Evolutionary conservation across 2,797 vertebrate genomes (phyloP), one percentile per base, ranked within the genome.

Genomic region (Muscicapa comitata): DNA sequence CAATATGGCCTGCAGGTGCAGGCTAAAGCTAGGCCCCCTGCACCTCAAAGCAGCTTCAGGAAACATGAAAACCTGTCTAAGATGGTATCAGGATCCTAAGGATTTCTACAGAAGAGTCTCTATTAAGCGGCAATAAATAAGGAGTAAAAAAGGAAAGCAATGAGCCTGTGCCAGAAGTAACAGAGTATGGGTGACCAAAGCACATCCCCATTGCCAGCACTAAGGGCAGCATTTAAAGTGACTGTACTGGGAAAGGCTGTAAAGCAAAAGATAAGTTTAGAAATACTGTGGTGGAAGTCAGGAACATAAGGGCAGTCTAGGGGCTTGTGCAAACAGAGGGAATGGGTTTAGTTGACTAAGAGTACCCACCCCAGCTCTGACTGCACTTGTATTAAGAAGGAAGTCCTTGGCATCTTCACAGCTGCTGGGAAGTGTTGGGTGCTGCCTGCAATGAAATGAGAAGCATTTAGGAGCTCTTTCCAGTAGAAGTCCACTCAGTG

Each of bases 371-470:
- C 90, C 75, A 91, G 59, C 68, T 92, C 81, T 83, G 86, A 79
- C 86, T 57, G 38, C 83, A 63, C 67, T 73, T 86, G 65, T 19
- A 20, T 86, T 92, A 90, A 68, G 70, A 96, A 84, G 42, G 91
- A 96, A 93, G 84, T 95, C 94, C 96, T 96, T 96, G 96, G 96
- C 93, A 92, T 90, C 93, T 86, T 59, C 88, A 71, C 42, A 94
- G 91, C 85, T 94, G 62, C 88, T 93, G 74, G 81, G 86, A 96
- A 88, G 73, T 7, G 1, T 37, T 67, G 65, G 72, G 65, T 78
- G 83, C 83, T 53, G 67, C 47, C 87, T 95, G 88, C 54, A 88
- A 86, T 35, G 57, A 67, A 48, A 43, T 33, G 26, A 92, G 55
- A 93, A 94, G 68, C 53, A 73, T 63, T 71, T 73, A 80, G 89